phyloP scores from a whole-genome alignment of 2,797 vertebrate genomes.

The Clamator glandarius region DNA sequence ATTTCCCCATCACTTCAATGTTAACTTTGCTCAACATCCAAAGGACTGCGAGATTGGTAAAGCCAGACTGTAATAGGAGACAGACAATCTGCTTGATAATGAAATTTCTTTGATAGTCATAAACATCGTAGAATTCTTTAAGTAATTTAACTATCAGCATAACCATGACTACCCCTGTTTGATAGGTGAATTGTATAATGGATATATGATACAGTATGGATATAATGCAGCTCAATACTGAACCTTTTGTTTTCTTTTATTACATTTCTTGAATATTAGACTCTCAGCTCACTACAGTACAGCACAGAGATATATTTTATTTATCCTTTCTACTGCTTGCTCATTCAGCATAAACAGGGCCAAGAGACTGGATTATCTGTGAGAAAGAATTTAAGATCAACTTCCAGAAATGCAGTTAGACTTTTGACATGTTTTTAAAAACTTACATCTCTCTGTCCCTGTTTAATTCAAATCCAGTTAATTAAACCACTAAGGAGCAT shows the following conservation, averaged over 20 bases:
- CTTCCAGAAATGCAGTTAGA: constrained; percentile 47
- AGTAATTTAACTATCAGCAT: constrained; percentile 70
- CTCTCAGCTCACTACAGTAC: neutral
- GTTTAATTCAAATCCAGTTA: constrained; percentile 51
- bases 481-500: constrained; percentile 54
- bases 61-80: constrained; percentile 72
- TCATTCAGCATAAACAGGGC: constrained; percentile 38
- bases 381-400: constrained; percentile 57
- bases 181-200: constrained; percentile 28
- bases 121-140: constrained; percentile 71
- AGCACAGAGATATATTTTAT: constrained; percentile 51
- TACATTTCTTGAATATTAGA: constrained; percentile 16
- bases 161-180: constrained; percentile 53
- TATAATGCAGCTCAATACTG: neutral
- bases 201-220: neutral
- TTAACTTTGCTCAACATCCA: constrained; percentile 73
- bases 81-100: constrained; percentile 71
- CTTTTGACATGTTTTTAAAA: constrained; percentile 53
- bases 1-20: constrained; percentile 70
- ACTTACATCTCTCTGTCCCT: constrained; percentile 35
- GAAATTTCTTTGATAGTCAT: constrained; percentile 69
- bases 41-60: constrained; percentile 66
- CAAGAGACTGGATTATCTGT: constrained; percentile 67
- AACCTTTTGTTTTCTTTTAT: constrained; percentile 28
- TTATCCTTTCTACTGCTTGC: constrained; percentile 21